phyloP scores from a whole-genome alignment of 2,888 invertebrate genomes.

The Philaethria dido region DNA sequence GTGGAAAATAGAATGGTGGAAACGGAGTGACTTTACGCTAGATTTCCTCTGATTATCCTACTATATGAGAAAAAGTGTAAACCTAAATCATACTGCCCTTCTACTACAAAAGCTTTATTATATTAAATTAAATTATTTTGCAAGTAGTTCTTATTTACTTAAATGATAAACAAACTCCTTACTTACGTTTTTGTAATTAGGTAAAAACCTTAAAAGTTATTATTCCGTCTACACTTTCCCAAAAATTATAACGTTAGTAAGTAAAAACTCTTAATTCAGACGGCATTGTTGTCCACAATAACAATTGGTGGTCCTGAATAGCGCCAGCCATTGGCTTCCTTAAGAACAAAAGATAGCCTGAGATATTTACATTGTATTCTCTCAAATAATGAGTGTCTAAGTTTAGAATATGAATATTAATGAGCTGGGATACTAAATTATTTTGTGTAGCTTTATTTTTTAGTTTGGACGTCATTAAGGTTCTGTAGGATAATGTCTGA shows the following conservation, averaged over 20 bases:
- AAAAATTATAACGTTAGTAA: slow-evolving; percentile 22
- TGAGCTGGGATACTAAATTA: not conserved
- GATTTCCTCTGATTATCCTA: too few relatives aligned
- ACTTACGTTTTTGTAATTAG: not conserved
- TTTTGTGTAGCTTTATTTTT: too few relatives aligned
- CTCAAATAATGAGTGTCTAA: slow-evolving; percentile 26
- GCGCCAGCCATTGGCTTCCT: slow-evolving; percentile 29
- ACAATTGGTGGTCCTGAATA: slow-evolving; percentile 28
- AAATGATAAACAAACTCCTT: not conserved
- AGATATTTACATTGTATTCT: slow-evolving; percentile 24
- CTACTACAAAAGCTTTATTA: too few relatives aligned
- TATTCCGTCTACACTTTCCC: not conserved
- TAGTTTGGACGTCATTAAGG: too few relatives aligned
- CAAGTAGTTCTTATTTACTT: too few relatives aligned
- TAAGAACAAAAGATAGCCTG: slow-evolving; percentile 33
- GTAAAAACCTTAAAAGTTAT: not conserved
- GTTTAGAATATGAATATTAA: slow-evolving; percentile 19
- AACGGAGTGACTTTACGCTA: too few relatives aligned
- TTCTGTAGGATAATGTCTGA: too few relatives aligned
- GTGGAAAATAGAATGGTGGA: too few relatives aligned
- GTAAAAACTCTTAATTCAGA: slow-evolving; percentile 24
- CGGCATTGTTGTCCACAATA: slow-evolving; percentile 27
- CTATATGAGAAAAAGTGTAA: too few relatives aligned
- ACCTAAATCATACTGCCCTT: too few relatives aligned
- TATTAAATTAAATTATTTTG: too few relatives aligned